Percentiles rank a stretch among this genome's conserved stretches.
Evolutionary conservation across 1,140 invertebrate genomes (phyloP).

Genomic region (Drosophila pseudoananassae): DNA sequence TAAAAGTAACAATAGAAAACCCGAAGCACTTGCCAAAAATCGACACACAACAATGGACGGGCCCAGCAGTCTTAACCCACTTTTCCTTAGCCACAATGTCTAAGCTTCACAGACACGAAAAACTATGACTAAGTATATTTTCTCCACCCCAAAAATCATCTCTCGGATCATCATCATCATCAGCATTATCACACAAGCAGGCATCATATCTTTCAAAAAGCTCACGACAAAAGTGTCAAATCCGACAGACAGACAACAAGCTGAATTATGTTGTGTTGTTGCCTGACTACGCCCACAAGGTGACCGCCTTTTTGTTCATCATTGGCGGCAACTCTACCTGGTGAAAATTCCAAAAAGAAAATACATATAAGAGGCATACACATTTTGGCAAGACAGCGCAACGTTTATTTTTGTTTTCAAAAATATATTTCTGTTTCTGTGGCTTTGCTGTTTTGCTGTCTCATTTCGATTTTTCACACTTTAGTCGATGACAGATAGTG

Average conservation of each 20-base stretch:
- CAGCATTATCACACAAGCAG: constrained; percentile 32
- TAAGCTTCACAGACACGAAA: constrained; percentile 35
- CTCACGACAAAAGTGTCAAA: constrained; percentile 47
- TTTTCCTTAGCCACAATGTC: constrained; percentile 43
- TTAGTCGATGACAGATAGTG: constrained; percentile 59
- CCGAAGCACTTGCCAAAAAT: constrained; percentile 34
- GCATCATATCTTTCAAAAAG: constrained; percentile 19
- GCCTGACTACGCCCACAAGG: constrained; percentile 22
- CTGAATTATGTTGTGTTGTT: constrained; percentile 46
- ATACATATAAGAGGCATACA: constrained; percentile 8
- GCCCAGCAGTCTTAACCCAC: constrained; percentile 43
- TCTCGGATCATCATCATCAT: constrained; percentile 30
- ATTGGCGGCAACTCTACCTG: constrained; percentile 47
- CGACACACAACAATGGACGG: constrained; percentile 40
- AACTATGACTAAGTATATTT: constrained; percentile 52
- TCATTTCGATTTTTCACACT: constrained; percentile 60
- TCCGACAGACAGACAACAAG: constrained; percentile 47
- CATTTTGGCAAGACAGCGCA: constrained; percentile 38
- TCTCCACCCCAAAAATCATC: constrained; percentile 6
- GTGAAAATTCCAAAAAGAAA: constrained; percentile 71
- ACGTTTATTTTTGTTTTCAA: constrained; percentile 49
- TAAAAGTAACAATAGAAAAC: constrained; percentile 33
- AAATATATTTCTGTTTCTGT: constrained; percentile 19
- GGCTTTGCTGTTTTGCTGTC: constrained; percentile 11
- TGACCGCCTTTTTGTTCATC: constrained; percentile 39